Conservation (phyloP, 2,888 invertebrate genomes). For the Junonia oenone region DNA sequence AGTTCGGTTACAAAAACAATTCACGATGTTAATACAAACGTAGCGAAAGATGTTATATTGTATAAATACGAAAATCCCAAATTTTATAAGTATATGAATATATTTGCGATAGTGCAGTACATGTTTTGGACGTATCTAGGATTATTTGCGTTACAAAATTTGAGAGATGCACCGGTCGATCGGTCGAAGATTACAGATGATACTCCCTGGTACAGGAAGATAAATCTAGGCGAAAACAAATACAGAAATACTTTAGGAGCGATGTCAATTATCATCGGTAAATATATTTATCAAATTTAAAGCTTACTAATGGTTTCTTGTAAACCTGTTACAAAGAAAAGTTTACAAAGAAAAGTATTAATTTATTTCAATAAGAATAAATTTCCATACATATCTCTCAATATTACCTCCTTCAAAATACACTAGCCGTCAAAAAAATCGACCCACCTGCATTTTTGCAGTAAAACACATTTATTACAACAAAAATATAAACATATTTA, state of each 20-base stretch:
- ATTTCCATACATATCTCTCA: too few relatives aligned
- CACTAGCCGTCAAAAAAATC: too few relatives aligned
- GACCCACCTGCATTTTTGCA: too few relatives aligned
- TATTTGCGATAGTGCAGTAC: constrained; percentile 87
- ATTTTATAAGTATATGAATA: constrained; percentile 84
- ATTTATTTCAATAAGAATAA: too few relatives aligned
- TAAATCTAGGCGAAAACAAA: constrained; percentile 88
- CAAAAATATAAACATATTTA: too few relatives aligned
- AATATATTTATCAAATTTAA: constrained; percentile 37
- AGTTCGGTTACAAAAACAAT: constrained; percentile 53
- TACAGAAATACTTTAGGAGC: constrained; percentile 83
- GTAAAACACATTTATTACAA: too few relatives aligned
- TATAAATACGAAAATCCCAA: constrained; percentile 87
- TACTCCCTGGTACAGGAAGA: constrained; percentile 83
- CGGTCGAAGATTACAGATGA: constrained; percentile 60
- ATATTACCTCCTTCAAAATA: too few relatives aligned
- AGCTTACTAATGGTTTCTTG: too few relatives aligned
- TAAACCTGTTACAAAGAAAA: too few relatives aligned
- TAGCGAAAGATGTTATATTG: constrained; percentile 86
- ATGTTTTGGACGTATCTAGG: constrained; percentile 88
- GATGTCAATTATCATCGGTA: constrained; percentile 83
- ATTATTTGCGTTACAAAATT: constrained; percentile 81
- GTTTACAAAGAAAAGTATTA: too few relatives aligned
- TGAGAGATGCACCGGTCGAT: constrained; percentile 83
- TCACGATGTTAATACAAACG: constrained; percentile 83